phyloP scores from a whole-genome alignment of 2,888 invertebrate genomes.

The Xestia sexstrigata region DNA sequence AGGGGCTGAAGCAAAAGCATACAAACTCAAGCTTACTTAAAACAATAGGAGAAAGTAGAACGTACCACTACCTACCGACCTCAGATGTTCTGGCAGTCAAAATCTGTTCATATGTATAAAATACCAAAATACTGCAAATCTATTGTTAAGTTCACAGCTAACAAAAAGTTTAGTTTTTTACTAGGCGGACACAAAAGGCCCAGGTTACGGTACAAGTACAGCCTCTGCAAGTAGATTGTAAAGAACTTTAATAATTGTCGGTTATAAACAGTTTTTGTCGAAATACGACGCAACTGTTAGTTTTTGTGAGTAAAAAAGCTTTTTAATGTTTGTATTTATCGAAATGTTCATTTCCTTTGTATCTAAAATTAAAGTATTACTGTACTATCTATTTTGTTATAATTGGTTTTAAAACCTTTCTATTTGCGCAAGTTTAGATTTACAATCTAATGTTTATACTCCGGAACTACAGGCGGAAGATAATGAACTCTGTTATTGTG shows the following conservation, averaged over 20 bases:
- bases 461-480: conserved; percentile 25
- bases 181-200: conserved; percentile 40
- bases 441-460: conserved; percentile 23
- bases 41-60: conserved; percentile 40
- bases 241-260: conserved; percentile 42
- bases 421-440: conserved; percentile 35
- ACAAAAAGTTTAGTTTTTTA: conserved; percentile 47
- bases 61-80: conserved; percentile 3
- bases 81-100: not conserved
- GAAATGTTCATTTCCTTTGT: conserved; percentile 46
- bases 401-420: conserved; percentile 46
- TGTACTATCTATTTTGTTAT: conserved; percentile 19
- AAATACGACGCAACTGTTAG: conserved; percentile 49
- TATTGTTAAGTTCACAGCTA: conserved; percentile 35
- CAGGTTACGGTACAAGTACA: conserved; percentile 54
- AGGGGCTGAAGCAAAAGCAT: not conserved
- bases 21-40: not conserved
- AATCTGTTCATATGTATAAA: conserved; percentile 24
- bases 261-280: conserved; percentile 54
- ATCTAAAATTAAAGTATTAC: conserved; percentile 40
- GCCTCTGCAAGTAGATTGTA: conserved; percentile 30
- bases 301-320: conserved; percentile 49
- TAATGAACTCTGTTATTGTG: conserved; percentile 15
- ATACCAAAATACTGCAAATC: conserved; percentile 51
- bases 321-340: conserved; percentile 53